A percentile compares a stretch with the other conserved stretches of the same genome.
phyloP scores from a whole-genome alignment of 2,113 vertebrate genomes.

The Phaethon lepturus region DNA sequence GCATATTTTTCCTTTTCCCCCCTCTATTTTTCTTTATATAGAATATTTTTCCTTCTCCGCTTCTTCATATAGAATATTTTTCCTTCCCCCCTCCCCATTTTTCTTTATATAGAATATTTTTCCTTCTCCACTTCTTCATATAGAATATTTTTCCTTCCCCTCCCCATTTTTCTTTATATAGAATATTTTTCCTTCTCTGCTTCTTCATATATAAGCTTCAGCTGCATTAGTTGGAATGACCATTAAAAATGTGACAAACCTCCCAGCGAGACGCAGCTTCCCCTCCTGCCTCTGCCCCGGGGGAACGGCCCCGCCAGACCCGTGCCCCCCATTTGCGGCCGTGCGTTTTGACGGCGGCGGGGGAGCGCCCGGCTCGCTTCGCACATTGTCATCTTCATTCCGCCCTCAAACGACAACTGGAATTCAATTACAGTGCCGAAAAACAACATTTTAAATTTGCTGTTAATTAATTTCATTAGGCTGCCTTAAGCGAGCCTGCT shows the following conservation, averaged over 20 bases:
- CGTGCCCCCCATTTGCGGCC: neutral
- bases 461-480: slow-evolving; percentile 63
- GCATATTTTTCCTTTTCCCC: no score
- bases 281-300: neutral
- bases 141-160: no score
- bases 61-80: no score
- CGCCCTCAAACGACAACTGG: slow-evolving; percentile 30
- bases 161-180: no score
- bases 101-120: no score
- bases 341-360: fast-evolving
- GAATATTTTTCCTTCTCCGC: no score
- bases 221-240: neutral
- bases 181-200: no score
- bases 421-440: slow-evolving; percentile 37
- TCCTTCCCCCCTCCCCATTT: no score
- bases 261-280: neutral
- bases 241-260: fast-evolving
- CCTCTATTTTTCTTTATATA: no score
- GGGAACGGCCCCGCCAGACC: neutral
- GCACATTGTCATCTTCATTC: neutral
- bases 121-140: no score
- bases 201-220: neutral
- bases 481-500: slow-evolving; percentile 33
- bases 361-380: neutral
- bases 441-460: slow-evolving; percentile 51